A percentile compares a stretch with the other conserved stretches of the same genome.
Evolutionary conservation across 2,888 invertebrate genomes (phyloP).

Genomic region (Acanthosepion esculentum): DNA sequence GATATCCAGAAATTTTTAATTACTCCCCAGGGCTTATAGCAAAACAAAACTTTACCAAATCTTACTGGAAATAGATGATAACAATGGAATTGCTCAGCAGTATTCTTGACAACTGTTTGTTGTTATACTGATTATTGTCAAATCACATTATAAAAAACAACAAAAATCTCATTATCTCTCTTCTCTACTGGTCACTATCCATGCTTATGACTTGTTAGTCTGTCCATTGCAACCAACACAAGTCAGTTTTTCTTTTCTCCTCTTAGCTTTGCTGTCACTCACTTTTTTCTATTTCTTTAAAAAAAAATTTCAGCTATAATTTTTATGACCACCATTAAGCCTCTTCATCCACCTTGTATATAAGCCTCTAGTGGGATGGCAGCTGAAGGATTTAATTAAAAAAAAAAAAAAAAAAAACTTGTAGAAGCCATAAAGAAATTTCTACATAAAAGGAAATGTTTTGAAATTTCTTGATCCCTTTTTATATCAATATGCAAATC

Average conservation of each 20-base stretch:
- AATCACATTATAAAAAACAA: neutral
- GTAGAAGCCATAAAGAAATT: no score
- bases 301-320: no score
- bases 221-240: neutral
- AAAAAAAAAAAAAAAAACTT: no score
- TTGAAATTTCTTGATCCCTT: no score
- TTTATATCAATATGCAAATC: no score
- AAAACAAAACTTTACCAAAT: neutral
- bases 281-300: neutral
- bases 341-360: no score
- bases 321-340: no score
- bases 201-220: neutral
- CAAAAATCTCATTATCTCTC: neutral
- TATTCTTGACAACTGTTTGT: neutral
- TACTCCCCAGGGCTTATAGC: neutral
- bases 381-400: no score
- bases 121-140: neutral
- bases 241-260: neutral
- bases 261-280: neutral
- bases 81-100: neutral
- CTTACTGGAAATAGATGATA: neutral
- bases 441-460: no score
- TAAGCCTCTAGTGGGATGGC: no score
- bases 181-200: neutral
- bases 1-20: neutral